A percentile compares a stretch with the other conserved stretches of the same genome.
Conservation (phyloP, 35 echinoderm and acorn worm species). For the Chiridota heheva region DNA sequence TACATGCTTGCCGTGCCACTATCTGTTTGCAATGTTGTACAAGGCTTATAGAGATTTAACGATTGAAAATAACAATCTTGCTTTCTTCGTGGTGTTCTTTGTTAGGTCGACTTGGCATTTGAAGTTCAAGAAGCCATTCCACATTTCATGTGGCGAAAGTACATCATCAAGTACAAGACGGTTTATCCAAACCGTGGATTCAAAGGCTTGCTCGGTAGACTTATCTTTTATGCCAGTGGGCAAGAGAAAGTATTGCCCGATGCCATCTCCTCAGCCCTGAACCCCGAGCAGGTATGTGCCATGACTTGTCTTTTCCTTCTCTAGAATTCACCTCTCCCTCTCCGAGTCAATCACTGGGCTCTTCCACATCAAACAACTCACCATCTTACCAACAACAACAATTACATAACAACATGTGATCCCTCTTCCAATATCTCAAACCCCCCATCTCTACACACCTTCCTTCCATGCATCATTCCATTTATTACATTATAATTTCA, state of each 20-base stretch:
- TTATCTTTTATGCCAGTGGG: conserved; percentile 46
- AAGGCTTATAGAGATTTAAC: too few species aligned
- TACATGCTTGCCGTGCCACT: too few species aligned
- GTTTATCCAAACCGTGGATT: conserved; percentile 67
- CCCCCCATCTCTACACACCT: too few species aligned
- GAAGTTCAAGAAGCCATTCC: conserved; percentile 96
- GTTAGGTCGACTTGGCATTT: conserved; percentile 87
- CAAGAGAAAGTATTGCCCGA: conserved; percentile 41
- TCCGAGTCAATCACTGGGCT: not conserved
- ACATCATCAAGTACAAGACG: conserved; percentile 65
- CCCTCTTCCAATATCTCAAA: too few species aligned
- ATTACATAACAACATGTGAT: not conserved
- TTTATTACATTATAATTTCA: too few species aligned
- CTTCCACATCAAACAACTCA: not conserved
- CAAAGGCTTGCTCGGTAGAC: not conserved
- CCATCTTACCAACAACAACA: not conserved
- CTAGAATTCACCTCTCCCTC: not conserved
- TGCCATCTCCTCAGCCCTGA: conserved; percentile 72
- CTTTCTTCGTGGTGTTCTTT: conserved; percentile 1
- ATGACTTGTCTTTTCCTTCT: not conserved
- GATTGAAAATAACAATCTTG: too few species aligned
- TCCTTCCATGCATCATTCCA: too few species aligned
- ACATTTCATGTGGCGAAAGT: conserved; percentile 68
- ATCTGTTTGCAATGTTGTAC: too few species aligned
- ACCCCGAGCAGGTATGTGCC: conserved; percentile 75